Conservation (phyloP, 2,797 vertebrate genomes). For the Lophotriccus pileatus region DNA sequence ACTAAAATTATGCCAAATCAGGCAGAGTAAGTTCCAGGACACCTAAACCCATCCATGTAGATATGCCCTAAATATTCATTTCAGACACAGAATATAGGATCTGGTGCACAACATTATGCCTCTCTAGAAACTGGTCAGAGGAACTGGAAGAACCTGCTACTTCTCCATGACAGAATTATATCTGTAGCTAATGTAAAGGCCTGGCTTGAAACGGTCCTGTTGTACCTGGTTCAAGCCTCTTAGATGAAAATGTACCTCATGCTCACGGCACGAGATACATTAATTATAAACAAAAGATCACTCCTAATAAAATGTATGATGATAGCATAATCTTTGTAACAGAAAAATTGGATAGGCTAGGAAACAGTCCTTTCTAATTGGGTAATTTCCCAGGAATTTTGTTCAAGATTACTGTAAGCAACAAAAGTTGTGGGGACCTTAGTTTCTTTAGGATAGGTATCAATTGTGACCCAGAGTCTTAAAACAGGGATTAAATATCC, state of each 20-base stretch:
- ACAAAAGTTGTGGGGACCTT: background rate
- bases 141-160: background rate
- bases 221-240: background rate
- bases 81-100: background rate
- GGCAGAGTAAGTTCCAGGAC: background rate
- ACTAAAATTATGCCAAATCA: background rate
- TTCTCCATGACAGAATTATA: background rate
- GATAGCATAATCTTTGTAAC: background rate
- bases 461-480: background rate
- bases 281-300: background rate
- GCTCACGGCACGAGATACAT: accelerated
- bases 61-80: background rate
- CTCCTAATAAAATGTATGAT: background rate
- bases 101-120: background rate
- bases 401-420: background rate
- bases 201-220: background rate
- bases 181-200: background rate
- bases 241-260: background rate
- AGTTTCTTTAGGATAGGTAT: background rate
- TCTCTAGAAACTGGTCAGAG: background rate
- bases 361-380: background rate
- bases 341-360: background rate
- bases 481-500: background rate
- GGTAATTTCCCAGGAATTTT: background rate
- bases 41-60: accelerated